Evolutionary conservation across 2,113 vertebrate species (phyloP).

Genomic region (Merops nubicus): DNA sequence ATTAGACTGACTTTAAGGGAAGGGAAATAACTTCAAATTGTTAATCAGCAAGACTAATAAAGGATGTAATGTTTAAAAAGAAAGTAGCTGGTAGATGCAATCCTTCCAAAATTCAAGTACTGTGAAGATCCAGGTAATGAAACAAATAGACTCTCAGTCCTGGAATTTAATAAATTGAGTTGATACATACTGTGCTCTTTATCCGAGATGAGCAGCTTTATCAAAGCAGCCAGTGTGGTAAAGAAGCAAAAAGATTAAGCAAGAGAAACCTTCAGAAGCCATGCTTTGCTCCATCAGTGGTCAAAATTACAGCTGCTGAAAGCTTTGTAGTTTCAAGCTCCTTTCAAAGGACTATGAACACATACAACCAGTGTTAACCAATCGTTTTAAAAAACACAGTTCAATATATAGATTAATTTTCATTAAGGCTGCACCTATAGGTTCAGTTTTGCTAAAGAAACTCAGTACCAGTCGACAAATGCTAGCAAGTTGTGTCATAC

Average conservation of each 20-base stretch:
- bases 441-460: neutral
- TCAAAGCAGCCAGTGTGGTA: slow-evolving; percentile 18
- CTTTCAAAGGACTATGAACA: neutral
- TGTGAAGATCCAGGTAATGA: neutral
- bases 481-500: neutral
- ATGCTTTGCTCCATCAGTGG: neutral
- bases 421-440: neutral
- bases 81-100: neutral
- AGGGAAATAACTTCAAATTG: neutral
- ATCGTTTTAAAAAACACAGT: neutral
- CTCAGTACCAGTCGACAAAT: neutral
- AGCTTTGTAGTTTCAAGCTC: neutral
- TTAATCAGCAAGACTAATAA: neutral
- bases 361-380: neutral
- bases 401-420: neutral
- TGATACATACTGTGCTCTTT: neutral
- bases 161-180: neutral
- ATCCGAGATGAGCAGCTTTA: slow-evolving; percentile 26
- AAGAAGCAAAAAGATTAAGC: slow-evolving; percentile 26
- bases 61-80: neutral
- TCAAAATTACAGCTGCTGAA: neutral
- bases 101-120: neutral
- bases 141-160: neutral
- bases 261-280: neutral
- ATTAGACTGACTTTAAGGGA: neutral